Evolutionary conservation across 2,113 vertebrate genomes (phyloP).

Genomic region (Ornithorhynchus anatinus): DNA sequence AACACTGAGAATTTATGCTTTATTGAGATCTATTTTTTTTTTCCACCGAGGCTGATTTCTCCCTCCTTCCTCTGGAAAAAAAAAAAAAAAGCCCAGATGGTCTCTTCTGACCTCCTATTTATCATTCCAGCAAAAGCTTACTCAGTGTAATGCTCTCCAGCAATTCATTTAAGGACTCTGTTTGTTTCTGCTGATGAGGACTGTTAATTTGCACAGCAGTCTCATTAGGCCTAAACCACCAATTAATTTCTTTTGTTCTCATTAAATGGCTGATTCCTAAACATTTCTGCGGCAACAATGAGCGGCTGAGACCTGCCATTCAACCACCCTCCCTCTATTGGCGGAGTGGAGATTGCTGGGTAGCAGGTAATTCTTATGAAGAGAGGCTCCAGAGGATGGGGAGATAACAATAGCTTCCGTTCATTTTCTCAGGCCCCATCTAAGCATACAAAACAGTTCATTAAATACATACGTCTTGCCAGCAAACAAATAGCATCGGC

Average conservation of each 20-base stretch:
- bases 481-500: background rate
- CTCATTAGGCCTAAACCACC: conserved; percentile 89
- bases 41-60: background rate
- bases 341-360: conserved; percentile 25
- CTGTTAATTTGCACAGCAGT: conserved; percentile 87
- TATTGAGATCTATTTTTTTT: conserved; percentile 57
- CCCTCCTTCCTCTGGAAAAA: conserved; percentile 37
- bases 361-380: conserved; percentile 45
- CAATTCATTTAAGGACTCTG: conserved; percentile 81
- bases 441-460: conserved; percentile 58
- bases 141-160: conserved; percentile 77
- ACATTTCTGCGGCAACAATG: conserved; percentile 81
- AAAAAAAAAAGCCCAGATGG: conserved; percentile 79
- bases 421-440: conserved; percentile 57
- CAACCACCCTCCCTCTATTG: conserved; percentile 37
- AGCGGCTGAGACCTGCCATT: conserved; percentile 50
- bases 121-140: conserved; percentile 71
- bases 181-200: conserved; percentile 93
- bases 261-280: conserved; percentile 84
- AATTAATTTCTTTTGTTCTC: conserved; percentile 88
- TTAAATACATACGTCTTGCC: conserved; percentile 55
- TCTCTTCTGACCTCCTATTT: conserved; percentile 74
- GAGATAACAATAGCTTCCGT: conserved; percentile 63
- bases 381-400: background rate
- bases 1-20: conserved; percentile 69